Percentiles rank a stretch among this genome's conserved stretches.
These are phyloP conservation scores for Microcaecilia unicolor DNA, from an alignment of 2,797 vertebrate species.

Conservation along the genomic window DNA sequence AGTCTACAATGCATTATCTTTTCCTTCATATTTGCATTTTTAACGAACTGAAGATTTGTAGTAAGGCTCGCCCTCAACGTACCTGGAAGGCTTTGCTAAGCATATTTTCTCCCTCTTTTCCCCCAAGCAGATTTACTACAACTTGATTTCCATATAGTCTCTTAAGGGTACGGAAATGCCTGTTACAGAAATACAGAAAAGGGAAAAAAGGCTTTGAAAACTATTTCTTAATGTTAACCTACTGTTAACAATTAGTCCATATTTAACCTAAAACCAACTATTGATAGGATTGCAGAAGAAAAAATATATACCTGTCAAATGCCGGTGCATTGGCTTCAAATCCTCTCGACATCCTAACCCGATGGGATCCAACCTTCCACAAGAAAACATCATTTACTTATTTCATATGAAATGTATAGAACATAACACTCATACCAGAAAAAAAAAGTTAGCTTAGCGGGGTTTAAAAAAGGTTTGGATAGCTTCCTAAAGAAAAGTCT, in stretches of 20 bases:
- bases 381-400: constrained; percentile 4
- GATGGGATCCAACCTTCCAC: constrained; percentile 89
- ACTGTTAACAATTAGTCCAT: background rate
- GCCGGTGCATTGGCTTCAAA: constrained; percentile 96
- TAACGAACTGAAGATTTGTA: too few relatives aligned
- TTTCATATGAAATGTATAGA: too few relatives aligned
- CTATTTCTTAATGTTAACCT: too few relatives aligned
- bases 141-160: constrained; percentile 89
- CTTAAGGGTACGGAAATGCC: constrained; percentile 87
- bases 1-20: too few relatives aligned
- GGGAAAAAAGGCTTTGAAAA: background rate
- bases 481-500: too few relatives aligned
- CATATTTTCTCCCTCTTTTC: constrained; percentile 97
- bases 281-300: too few relatives aligned
- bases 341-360: constrained; percentile 93
- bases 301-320: constrained; percentile 84
- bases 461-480: too few relatives aligned
- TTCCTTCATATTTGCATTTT: too few relatives aligned
- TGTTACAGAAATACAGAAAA: constrained; percentile 39
- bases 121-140: constrained; percentile 90
- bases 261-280: background rate
- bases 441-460: too few relatives aligned
- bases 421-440: too few relatives aligned
- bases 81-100: constrained; percentile 98
- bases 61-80: too few relatives aligned